Percentiles rank a stretch among this genome's conserved stretches.
Conservation (phyloP, 2,888 invertebrate genomes). For the Pollenia angustigena region DNA sequence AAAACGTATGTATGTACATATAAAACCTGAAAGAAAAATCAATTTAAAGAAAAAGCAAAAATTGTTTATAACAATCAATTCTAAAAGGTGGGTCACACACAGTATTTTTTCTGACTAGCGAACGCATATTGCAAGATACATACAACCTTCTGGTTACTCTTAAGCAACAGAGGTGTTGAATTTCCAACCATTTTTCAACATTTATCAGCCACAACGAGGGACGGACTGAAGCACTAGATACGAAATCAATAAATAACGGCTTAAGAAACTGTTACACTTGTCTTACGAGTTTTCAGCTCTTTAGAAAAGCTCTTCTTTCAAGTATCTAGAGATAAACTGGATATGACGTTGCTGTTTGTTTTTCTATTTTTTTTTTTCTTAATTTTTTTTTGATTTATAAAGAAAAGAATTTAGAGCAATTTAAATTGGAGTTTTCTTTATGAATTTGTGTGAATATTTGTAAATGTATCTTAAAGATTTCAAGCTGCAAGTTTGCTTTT, state of each 20-base stretch:
- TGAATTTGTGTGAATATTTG: not conserved
- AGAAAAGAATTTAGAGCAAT: slow-evolving; percentile 68
- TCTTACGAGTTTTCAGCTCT: slow-evolving; percentile 41
- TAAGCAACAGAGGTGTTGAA: slow-evolving; percentile 67
- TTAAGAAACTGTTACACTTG: slow-evolving; percentile 69
- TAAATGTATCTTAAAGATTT: not conserved
- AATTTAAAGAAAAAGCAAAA: slow-evolving; percentile 24
- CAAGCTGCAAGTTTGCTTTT: slow-evolving; percentile 45
- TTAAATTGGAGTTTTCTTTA: slow-evolving; percentile 25
- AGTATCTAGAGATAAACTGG: slow-evolving; percentile 29
- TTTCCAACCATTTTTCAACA: slow-evolving; percentile 36
- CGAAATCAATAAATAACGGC: slow-evolving; percentile 63
- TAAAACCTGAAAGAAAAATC: slow-evolving; percentile 5
- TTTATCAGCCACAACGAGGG: slow-evolving; percentile 2
- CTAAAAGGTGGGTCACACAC: slow-evolving; percentile 80
- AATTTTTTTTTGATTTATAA: slow-evolving; percentile 28
- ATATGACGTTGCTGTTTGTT: not conserved
- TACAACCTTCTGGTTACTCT: not conserved
- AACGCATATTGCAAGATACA: slow-evolving; percentile 15
- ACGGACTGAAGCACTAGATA: slow-evolving; percentile 31
- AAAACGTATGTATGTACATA: too few relatives aligned
- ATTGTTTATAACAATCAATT: slow-evolving; percentile 71
- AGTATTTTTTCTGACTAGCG: slow-evolving; percentile 72
- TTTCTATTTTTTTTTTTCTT: slow-evolving; percentile 17
- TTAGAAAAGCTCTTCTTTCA: not conserved